Evolutionary conservation across 2,113 vertebrate species (phyloP), one percentile per base, ranked within the genome.

Genomic region (Diphyllodes magnificus): DNA sequence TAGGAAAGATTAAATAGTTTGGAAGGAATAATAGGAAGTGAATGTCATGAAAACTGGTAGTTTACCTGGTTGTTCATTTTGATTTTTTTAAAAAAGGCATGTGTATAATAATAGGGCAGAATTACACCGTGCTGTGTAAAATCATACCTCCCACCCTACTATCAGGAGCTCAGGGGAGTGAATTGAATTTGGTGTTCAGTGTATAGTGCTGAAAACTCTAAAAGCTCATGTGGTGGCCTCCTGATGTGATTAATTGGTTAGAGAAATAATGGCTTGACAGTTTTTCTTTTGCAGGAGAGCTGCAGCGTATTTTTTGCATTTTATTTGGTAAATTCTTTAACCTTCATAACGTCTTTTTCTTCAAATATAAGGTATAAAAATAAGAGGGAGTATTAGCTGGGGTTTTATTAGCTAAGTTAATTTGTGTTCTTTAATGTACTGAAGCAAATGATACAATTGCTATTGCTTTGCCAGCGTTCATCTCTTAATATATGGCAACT

Each of bases 221-320:
- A 56, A 77, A 61, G 73, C 50, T 81, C 90, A 28, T 57, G 54
- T 65, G 69, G 59, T 69, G 54, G 86, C 75, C 76, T 91, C 87
- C 54, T 91, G 84, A 89, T 89, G 84, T 61, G 85, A 91, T 95
- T 89, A 64, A 94, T 66, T 88, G 79, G 39, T 71, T 78, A 49
- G 64, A 81, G 64, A 84, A 89, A 73, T 64, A 93, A 57, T 44
- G 68, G n/a, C 28, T 78, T 86, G 82, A 30, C n/a, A 53, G 16
- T 7, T 64, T 65, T 51, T 61, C 37, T 70, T 69, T n/a, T n/a
- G 59, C 81, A 17, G 28, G n/a, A 50, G 22, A 59, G 37, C 42
- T 73, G 12, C 60, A 42, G 37, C 5, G 4, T 72, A 30, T 44
- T 83, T 69, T 51, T 20, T 14, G 80, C 6, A 15, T 82, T 76